Base-by-base conservation (phyloP, 1,140 invertebrate species). In the Charaxes varanes region DNA sequence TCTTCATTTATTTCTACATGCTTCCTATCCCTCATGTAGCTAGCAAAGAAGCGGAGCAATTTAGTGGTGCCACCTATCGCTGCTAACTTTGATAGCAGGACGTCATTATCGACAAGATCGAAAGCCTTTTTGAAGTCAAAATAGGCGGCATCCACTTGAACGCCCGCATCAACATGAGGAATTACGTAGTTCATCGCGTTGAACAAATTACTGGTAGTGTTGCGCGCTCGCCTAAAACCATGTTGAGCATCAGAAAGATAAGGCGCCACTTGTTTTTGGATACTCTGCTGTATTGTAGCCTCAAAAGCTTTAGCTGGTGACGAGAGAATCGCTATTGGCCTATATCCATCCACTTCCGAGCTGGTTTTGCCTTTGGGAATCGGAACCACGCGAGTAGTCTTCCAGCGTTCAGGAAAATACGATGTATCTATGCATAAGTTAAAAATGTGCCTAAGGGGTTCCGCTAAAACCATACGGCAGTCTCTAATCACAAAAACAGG, bases 251-350 rank as follows among this genome's bases (percentile, higher is more conserved):
- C 32, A 2, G 18, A 12, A 12, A 22, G 10, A 4, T 21, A 17
- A 6, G 18, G 8, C 8, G 6, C 7, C 11, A 17, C 22, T 33
- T 33, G 31, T 4, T 6, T 5, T 30, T 38, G 27, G 14, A 24
- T 28, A 15, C 16, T 6, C 22, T 5, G 5, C 6, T 33, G 10
- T 5, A 34, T 10, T 12, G 18, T 18, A 5, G 8, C 12, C 22
- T 34, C 18, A 3, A 34, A 21, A 3, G 22, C 6, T 10, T 34
- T 34, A 21, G 18, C 32, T 6, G 22, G 22, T 3, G 10, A 17
- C 12, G 32, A 34, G 4, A 34, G 10, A 10, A 21, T 18, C 2
- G 32, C 32, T 6, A 34, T 13, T 2, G 32, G 32, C 8, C 32
- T 21, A 18, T 18, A 21, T 7, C 22, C 22, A n/a, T 34, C 32